These are phyloP conservation scores for Dicerorhinus sumatrensis DNA, from an alignment of 2,113 vertebrate species.

Conservation along the genomic window DNA sequence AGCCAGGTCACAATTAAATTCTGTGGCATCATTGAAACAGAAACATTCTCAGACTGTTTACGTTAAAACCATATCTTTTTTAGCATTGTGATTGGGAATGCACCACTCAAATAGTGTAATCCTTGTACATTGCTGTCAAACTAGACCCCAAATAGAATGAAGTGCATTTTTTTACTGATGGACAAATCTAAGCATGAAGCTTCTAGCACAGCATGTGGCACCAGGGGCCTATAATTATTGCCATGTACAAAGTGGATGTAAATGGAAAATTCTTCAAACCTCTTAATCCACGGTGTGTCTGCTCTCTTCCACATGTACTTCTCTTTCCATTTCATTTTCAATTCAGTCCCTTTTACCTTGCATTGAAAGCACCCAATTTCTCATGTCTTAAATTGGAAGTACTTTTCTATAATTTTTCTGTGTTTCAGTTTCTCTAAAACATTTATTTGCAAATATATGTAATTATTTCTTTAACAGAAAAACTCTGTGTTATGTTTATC, in stretches of 20 bases:
- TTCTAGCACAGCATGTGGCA: not conserved
- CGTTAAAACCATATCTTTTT: not conserved
- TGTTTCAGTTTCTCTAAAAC: not conserved
- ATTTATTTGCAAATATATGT: not conserved
- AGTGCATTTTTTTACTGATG: not conserved
- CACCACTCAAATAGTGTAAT: not conserved
- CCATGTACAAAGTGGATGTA: not conserved
- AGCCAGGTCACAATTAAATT: not conserved
- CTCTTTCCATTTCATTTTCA: conserved; percentile 14
- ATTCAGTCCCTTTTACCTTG: not conserved
- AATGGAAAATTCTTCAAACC: not conserved
- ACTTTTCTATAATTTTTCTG: not conserved
- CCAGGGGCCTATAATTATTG: not conserved
- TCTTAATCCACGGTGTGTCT: not conserved
- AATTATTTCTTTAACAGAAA: not conserved
- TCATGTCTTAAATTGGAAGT: not conserved
- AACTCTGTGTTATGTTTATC: not conserved
- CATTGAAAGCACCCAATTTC: not conserved
- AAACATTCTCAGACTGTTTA: conserved; percentile 10
- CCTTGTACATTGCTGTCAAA: not conserved
- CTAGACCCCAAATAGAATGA: not conserved
- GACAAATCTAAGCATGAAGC: not conserved
- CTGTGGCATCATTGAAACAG: conserved; percentile 19
- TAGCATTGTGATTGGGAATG: not conserved
- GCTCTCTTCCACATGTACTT: not conserved